phyloP scores from a whole-genome alignment of 2,113 vertebrate genomes.

The Chlamydotis undulata region DNA sequence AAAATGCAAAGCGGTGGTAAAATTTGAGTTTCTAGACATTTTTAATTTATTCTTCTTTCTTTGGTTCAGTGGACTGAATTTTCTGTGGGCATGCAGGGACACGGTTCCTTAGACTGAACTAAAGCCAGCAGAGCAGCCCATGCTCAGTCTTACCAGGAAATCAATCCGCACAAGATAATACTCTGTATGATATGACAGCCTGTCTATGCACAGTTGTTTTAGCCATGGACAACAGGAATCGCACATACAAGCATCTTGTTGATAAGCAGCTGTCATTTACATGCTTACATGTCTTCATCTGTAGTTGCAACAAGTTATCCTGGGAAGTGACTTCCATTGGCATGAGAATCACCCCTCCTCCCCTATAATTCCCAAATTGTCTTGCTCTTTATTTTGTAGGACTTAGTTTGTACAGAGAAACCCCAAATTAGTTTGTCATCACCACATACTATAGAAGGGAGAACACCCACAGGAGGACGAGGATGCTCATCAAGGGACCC shows the following conservation, averaged over 20 bases:
- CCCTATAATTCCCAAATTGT: background rate
- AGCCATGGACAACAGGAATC: background rate
- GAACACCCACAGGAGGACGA: background rate
- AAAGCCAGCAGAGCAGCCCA: background rate
- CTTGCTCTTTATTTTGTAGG: background rate
- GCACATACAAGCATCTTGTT: background rate
- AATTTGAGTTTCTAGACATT: background rate
- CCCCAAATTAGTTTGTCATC: background rate
- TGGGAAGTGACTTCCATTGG: background rate
- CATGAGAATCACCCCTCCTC: background rate
- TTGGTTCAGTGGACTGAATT: background rate
- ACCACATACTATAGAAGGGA: background rate
- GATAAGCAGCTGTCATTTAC: background rate
- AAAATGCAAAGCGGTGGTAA: background rate
- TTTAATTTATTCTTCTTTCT: background rate
- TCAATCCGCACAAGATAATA: background rate
- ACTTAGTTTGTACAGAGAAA: background rate
- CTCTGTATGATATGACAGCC: background rate
- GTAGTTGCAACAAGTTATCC: background rate
- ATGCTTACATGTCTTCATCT: background rate
- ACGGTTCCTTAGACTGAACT: background rate
- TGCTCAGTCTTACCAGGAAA: background rate
- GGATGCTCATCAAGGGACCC: background rate
- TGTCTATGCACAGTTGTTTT: background rate
- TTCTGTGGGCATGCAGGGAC: background rate